phyloP scores from a whole-genome alignment of 2,888 invertebrate species.

The Galerucella calmariensis region DNA sequence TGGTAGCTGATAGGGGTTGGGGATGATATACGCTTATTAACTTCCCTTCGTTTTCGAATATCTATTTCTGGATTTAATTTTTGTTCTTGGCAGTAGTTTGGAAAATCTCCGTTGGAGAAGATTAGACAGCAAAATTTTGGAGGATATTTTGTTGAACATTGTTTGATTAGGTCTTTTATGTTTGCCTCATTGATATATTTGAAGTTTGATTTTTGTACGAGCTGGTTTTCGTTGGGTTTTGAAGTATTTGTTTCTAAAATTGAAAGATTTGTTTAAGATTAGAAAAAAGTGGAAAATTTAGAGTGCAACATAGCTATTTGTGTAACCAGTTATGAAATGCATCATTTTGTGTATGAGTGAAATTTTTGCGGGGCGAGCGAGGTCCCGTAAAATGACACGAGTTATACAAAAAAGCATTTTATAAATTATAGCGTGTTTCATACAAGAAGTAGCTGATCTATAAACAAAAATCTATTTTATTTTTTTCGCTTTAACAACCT shows the following conservation, averaged over 20 bases:
- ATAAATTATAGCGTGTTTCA: no score
- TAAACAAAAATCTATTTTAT: no score
- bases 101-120: constrained; percentile 23
- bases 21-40: not conserved
- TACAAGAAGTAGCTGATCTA: no score
- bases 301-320: no score
- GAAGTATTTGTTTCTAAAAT: constrained; percentile 40
- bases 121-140: constrained; percentile 30
- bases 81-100: constrained; percentile 23
- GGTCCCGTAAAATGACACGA: no score
- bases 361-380: no score
- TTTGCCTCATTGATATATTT: not conserved
- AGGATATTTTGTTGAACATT: constrained; percentile 7
- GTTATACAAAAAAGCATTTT: no score
- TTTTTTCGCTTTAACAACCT: no score
- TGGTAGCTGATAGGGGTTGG: not conserved
- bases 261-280: constrained; percentile 5
- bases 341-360: no score
- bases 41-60: constrained; percentile 17
- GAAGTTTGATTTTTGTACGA: not conserved
- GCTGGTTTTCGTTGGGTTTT: constrained; percentile 12
- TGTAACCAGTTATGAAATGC: no score
- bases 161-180: not conserved
- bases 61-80: not conserved
- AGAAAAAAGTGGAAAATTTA: no score